Conservation (phyloP, 2,113 vertebrate species). For the Antechinus flavipes region DNA sequence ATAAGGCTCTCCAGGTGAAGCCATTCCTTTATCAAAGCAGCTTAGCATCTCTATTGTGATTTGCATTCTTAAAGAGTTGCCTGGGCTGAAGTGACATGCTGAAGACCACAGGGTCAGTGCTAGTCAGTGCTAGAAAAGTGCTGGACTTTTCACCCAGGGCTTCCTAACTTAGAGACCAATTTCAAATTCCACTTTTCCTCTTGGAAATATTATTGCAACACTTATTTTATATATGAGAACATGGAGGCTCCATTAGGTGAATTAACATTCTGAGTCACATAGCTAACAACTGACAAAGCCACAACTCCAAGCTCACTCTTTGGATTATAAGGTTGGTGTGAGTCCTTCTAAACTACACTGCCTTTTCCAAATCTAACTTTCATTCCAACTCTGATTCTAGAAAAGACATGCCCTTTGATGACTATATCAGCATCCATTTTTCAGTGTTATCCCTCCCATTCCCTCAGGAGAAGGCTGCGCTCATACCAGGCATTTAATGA, state of each 20-base stretch:
- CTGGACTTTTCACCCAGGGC: too few relatives aligned
- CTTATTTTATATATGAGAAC: not conserved
- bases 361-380: not conserved
- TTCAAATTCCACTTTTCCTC: not conserved
- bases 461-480: not conserved
- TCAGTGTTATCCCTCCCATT: not conserved
- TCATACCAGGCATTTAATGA: not conserved
- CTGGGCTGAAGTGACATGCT: too few relatives aligned
- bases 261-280: not conserved
- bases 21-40: not conserved
- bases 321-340: not conserved
- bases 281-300: not conserved
- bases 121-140: too few relatives aligned
- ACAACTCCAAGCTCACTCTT: not conserved
- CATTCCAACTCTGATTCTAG: not conserved
- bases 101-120: too few relatives aligned
- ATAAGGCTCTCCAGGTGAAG: not conserved
- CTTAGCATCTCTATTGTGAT: not conserved
- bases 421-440: not conserved
- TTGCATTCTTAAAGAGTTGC: too few relatives aligned
- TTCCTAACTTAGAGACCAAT: not conserved
- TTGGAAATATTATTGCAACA: not conserved
- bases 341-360: not conserved
- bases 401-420: not conserved
- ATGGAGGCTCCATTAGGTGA: not conserved